Conservation (phyloP, 2,113 vertebrate species). For the Dicentrarchus labrax region DNA sequence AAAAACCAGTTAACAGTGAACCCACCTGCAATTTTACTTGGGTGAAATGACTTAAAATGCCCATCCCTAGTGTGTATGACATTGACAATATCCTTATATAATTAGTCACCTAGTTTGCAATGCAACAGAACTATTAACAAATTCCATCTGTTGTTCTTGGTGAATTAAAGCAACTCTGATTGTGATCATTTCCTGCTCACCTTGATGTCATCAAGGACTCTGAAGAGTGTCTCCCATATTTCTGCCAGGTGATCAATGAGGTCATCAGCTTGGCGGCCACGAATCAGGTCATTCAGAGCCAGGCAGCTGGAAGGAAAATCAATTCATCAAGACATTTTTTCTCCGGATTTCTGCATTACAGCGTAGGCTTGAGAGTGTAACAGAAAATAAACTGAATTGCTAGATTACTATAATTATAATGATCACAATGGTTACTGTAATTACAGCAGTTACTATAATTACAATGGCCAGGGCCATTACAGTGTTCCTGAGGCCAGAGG, state of each 20-base stretch:
- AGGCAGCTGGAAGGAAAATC: conserved; percentile 87
- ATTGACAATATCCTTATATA: neutral
- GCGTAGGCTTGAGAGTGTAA: neutral
- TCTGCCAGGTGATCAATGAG: conserved; percentile 93
- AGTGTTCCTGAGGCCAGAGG: neutral
- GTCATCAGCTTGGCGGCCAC: conserved; percentile 93
- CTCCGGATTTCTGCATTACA: neutral
- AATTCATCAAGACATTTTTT: neutral
- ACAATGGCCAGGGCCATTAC: neutral
- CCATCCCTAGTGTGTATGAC: neutral
- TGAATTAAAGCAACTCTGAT: neutral
- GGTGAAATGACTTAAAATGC: no score
- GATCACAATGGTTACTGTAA: neutral
- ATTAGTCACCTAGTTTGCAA: neutral
- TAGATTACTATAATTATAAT: neutral
- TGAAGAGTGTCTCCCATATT: conserved; percentile 98
- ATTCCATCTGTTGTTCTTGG: neutral
- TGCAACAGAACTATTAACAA: neutral
- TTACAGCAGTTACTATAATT: neutral
- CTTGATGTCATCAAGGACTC: conserved; percentile 99
- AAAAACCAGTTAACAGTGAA: no score
- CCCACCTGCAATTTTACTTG: no score
- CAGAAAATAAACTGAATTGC: neutral
- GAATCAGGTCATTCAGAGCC: conserved; percentile 94
- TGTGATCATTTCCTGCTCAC: conserved; percentile 74